Conservation (phyloP, 1,140 invertebrate species). For the Aleiodes sp. region DNA sequence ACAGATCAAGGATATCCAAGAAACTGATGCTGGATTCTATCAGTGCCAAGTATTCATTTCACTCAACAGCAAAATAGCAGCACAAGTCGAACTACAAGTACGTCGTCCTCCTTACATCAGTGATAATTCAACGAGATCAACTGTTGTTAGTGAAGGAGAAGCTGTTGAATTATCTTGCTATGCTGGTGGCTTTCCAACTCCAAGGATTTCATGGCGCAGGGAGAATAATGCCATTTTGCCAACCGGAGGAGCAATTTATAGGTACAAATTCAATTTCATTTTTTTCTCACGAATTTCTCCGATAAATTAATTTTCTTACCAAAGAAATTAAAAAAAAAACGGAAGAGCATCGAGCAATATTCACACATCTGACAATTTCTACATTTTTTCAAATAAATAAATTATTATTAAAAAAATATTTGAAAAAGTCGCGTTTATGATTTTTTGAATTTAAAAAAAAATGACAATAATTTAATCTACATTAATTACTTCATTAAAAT, state of each 20-base stretch:
- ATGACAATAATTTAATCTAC: no score
- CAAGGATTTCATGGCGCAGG: constrained; percentile 88
- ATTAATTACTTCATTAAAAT: no score
- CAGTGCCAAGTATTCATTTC: constrained; percentile 87
- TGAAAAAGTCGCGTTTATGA: no score
- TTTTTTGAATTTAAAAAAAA: no score
- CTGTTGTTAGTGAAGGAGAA: constrained; percentile 85
- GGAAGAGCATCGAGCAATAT: no score
- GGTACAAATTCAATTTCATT: constrained; percentile 49
- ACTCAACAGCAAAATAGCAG: constrained; percentile 79
- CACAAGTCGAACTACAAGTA: constrained; percentile 85
- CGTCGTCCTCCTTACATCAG: constrained; percentile 88
- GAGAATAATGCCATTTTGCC: constrained; percentile 93
- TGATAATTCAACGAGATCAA: constrained; percentile 88
- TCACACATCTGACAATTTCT: no score
- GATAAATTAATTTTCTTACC: not conserved
- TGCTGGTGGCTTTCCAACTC: constrained; percentile 82
- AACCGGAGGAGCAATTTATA: constrained; percentile 83
- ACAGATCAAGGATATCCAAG: constrained; percentile 93
- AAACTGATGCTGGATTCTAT: constrained; percentile 90
- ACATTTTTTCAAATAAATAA: no score
- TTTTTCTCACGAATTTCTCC: not conserved
- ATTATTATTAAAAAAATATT: no score
- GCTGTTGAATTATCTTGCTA: constrained; percentile 86
- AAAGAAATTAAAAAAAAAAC: not conserved